Conservation (phyloP, 2,113 vertebrate genomes). For the Excalfactoria chinensis region DNA sequence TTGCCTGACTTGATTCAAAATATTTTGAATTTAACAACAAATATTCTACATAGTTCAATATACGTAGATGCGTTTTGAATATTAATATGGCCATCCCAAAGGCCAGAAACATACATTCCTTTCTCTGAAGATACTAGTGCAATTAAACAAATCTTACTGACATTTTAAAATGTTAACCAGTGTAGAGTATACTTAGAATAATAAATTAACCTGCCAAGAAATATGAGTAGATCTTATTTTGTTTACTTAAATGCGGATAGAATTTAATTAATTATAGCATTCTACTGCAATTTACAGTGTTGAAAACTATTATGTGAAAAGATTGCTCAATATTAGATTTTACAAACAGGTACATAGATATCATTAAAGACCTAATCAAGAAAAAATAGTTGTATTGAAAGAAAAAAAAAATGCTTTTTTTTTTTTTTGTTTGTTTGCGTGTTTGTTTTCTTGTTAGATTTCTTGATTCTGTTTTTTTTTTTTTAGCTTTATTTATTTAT, state of each 20-base stretch:
- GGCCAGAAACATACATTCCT: conserved; percentile 42
- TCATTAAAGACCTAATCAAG: background rate
- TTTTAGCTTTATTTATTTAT: no score
- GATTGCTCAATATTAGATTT: background rate
- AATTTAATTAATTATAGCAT: background rate
- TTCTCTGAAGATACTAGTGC: conserved; percentile 1
- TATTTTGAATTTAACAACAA: conserved; percentile 35
- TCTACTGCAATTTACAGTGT: background rate
- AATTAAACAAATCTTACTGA: conserved; percentile 65
- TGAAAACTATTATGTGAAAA: background rate
- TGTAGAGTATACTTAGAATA: conserved; percentile 22
- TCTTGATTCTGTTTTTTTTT: no score
- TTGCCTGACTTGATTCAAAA: conserved; percentile 7
- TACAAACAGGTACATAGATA: background rate
- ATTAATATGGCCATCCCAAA: conserved; percentile 59
- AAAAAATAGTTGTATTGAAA: background rate
- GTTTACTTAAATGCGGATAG: conserved; percentile 16
- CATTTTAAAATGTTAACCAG: conserved; percentile 71
- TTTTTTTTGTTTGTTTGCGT: no score
- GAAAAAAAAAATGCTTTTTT: background rate
- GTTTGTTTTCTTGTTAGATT: no score
- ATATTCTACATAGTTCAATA: background rate
- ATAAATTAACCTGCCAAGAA: conserved; percentile 34
- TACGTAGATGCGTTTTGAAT: conserved; percentile 42
- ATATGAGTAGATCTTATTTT: conserved; percentile 15